Percentiles rank a stretch among this genome's conserved stretches.
These are phyloP conservation scores for Sisyra nigra DNA, from an alignment of 2,888 invertebrate species.

Conservation along the genomic window DNA sequence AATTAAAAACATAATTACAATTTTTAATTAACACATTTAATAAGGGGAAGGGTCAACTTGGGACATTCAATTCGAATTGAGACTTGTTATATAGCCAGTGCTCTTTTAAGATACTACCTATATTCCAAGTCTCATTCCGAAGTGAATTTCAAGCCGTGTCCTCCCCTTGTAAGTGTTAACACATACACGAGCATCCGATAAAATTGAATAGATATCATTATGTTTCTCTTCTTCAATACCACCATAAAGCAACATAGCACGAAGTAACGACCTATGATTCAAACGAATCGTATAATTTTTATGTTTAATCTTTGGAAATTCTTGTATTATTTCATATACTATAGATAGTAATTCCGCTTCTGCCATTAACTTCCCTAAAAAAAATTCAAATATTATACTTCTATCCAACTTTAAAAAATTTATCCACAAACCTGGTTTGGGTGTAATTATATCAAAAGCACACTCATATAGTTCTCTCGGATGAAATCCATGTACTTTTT, in stretches of 20 bases:
- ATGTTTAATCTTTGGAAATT: conserved; percentile 44
- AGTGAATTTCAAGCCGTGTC: too few relatives aligned
- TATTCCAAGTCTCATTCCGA: too few relatives aligned
- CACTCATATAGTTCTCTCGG: conserved; percentile 82
- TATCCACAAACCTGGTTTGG: conserved; percentile 36
- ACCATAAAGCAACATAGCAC: conserved; percentile 61
- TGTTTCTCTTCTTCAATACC: conserved; percentile 58
- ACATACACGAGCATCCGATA: conserved; percentile 30
- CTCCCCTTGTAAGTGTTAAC: conserved; percentile 12
- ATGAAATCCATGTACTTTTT: conserved; percentile 63
- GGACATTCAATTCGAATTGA: too few relatives aligned
- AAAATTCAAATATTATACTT: conserved; percentile 16
- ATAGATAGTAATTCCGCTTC: conserved; percentile 77
- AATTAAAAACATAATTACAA: conserved; percentile 13
- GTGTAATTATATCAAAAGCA: conserved; percentile 83
- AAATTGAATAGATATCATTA: conserved; percentile 30
- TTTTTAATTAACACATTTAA: not conserved
- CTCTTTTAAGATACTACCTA: too few relatives aligned
- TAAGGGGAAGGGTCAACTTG: too few relatives aligned
- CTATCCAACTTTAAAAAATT: conserved; percentile 17
- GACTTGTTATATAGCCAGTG: too few relatives aligned
- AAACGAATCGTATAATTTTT: conserved; percentile 53
- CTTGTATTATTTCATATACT: conserved; percentile 54
- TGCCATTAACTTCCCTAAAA: conserved; percentile 44
- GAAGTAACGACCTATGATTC: conserved; percentile 63